Conservation (phyloP, 2,888 invertebrate species). For the Cataglyphis altisquamis region DNA sequence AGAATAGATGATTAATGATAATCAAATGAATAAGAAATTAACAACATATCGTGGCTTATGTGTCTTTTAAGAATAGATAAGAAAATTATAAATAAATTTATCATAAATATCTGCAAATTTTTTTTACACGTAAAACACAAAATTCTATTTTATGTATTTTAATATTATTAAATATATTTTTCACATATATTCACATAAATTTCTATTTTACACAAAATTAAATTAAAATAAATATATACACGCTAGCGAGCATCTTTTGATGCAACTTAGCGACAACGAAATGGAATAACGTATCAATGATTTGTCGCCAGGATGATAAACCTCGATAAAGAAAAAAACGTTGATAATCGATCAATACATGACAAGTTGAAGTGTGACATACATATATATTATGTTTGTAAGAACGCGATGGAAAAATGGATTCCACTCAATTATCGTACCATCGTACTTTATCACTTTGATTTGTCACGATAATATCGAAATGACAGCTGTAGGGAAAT, state of each 20-base stretch:
- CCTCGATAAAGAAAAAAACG: conserved; percentile 5
- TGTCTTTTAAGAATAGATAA: neutral
- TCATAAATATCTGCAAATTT: neutral
- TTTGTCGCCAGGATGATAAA: conserved; percentile 21
- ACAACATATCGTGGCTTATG: neutral
- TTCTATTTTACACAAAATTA: neutral
- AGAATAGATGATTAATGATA: neutral
- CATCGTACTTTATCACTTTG: conserved; percentile 48
- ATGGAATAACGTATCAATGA: neutral
- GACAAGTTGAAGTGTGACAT: conserved; percentile 28
- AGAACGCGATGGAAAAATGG: conserved; percentile 26
- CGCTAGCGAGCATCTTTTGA: neutral
- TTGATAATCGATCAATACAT: conserved; percentile 38
- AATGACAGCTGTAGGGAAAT: conserved; percentile 17
- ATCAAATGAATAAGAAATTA: neutral
- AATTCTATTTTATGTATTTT: neutral
- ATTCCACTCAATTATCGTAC: conserved; percentile 30
- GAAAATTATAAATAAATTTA: neutral
- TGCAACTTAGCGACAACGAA: neutral
- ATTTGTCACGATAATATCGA: conserved; percentile 41
- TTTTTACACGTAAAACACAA: neutral
- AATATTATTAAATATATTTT: conserved; percentile 5
- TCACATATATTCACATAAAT: neutral
- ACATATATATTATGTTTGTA: conserved; percentile 17
- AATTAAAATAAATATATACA: neutral